A percentile compares a stretch with the other conserved stretches of the same genome.
phyloP scores from a whole-genome alignment of 2,113 vertebrate species.

The Catharus minimus region DNA sequence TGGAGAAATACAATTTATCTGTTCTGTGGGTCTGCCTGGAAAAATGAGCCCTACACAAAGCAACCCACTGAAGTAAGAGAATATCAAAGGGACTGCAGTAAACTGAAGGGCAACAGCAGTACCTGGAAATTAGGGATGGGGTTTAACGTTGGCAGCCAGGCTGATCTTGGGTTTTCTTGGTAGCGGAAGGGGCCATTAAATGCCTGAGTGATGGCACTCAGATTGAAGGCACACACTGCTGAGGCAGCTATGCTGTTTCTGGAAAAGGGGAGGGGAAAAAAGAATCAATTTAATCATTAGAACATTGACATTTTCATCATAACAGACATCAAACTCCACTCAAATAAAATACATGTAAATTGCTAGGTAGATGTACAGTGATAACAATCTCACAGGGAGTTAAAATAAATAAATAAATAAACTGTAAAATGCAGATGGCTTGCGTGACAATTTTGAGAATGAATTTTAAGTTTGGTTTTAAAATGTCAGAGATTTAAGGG shows the following conservation, averaged over 20 bases:
- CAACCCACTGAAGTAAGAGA: background rate
- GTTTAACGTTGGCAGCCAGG: slow-evolving; percentile 93
- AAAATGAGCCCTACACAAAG: background rate
- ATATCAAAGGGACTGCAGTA: background rate
- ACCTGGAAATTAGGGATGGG: slow-evolving; percentile 97
- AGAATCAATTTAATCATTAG: slow-evolving; percentile 62
- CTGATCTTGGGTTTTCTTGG: slow-evolving; percentile 95
- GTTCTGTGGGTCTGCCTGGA: background rate
- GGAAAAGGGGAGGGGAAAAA: slow-evolving; percentile 44
- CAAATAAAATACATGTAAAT: slow-evolving; percentile 54
- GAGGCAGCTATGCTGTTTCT: slow-evolving; percentile 98
- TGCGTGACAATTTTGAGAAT: slow-evolving; percentile 1
- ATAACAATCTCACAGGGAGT: background rate
- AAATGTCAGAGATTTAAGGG: slow-evolving; percentile 46
- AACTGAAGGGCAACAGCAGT: background rate
- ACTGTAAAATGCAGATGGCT: slow-evolving; percentile 1
- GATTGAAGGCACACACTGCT: slow-evolving; percentile 96
- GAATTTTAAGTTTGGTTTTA: slow-evolving; percentile 17
- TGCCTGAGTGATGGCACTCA: slow-evolving; percentile 94
- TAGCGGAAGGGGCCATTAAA: slow-evolving; percentile 96
- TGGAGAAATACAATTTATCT: background rate
- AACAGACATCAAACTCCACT: slow-evolving; percentile 42
- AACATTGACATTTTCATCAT: slow-evolving; percentile 61
- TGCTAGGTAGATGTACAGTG: slow-evolving; percentile 14
- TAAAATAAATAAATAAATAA: slow-evolving; percentile 40